Percentiles rank a stretch among this genome's conserved stretches.
Evolutionary conservation across 2,797 vertebrate genomes (phyloP).

Genomic region (Taeniopygia guttata): DNA sequence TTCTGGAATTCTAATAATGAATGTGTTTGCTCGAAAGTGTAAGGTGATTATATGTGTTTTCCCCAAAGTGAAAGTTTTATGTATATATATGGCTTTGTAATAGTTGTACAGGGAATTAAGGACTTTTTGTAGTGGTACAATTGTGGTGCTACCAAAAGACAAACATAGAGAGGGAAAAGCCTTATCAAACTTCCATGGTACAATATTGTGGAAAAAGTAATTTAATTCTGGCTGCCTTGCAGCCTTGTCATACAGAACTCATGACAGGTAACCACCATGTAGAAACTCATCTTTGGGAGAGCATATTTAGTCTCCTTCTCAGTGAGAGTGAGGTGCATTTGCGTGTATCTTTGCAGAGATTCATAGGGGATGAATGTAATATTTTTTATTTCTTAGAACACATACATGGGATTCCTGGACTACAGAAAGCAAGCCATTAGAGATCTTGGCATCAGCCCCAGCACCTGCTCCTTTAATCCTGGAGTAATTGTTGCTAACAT

Average conservation of each 20-base stretch:
- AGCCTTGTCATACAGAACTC: not conserved
- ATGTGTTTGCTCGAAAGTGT: not conserved
- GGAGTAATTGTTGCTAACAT: slow-evolving; percentile 94
- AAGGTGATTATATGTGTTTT: not conserved
- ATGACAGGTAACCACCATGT: not conserved
- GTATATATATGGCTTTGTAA: not conserved
- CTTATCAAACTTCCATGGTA: not conserved
- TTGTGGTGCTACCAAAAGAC: not conserved
- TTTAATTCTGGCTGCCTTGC: not conserved
- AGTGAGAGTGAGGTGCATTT: not conserved
- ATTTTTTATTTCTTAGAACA: slow-evolving; percentile 79
- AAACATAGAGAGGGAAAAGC: not conserved
- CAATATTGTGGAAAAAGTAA: not conserved
- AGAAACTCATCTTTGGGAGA: not conserved
- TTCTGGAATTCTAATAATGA: not conserved
- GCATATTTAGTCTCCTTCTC: fast-evolving
- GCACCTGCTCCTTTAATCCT: slow-evolving; percentile 95
- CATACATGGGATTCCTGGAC: slow-evolving; percentile 97
- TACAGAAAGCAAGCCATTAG: slow-evolving; percentile 89
- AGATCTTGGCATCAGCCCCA: slow-evolving; percentile 91
- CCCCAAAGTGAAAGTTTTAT: not conserved
- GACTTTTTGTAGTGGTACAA: not conserved
- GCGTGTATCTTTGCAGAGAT: not conserved
- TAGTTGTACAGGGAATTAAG: not conserved
- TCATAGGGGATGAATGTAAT: not conserved